Evolutionary conservation across 1,140 invertebrate genomes (phyloP).

Genomic region (Zaprionus lachaisei): DNA sequence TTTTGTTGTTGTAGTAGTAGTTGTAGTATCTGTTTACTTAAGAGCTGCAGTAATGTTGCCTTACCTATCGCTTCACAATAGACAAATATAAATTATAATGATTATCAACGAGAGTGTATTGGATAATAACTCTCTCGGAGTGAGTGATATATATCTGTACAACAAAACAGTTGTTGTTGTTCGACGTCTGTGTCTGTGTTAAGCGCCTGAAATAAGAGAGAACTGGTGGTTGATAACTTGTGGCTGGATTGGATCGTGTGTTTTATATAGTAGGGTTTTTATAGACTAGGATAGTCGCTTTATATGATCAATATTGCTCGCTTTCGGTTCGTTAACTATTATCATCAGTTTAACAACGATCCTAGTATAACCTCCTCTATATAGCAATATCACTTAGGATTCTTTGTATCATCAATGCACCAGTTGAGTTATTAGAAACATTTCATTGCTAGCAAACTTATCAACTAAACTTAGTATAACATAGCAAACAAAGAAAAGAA

Average conservation of each 20-base stretch:
- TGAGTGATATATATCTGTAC: slow-evolving; percentile 59
- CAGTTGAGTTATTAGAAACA: slow-evolving; percentile 73
- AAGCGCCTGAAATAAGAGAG: slow-evolving; percentile 87
- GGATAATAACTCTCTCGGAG: slow-evolving; percentile 37
- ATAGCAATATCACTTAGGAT: slow-evolving; percentile 45
- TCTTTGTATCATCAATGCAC: slow-evolving; percentile 77
- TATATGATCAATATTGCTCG: slow-evolving; percentile 2
- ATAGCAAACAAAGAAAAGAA: slow-evolving; percentile 8
- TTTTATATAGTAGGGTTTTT: slow-evolving; percentile 52
- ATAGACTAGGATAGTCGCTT: slow-evolving; percentile 37
- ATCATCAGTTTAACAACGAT: slow-evolving; percentile 36
- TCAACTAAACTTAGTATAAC: slow-evolving; percentile 37
- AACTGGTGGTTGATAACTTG: slow-evolving; percentile 89
- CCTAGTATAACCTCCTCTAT: slow-evolving; percentile 51
- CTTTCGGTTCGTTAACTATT: neutral
- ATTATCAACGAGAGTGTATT: slow-evolving; percentile 52
- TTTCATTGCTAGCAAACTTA: slow-evolving; percentile 53
- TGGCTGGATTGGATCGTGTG: slow-evolving; percentile 65
- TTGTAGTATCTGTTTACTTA: slow-evolving; percentile 77
- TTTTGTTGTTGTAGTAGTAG: slow-evolving; percentile 25
- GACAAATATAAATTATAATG: slow-evolving; percentile 67
- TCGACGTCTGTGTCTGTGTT: slow-evolving; percentile 71
- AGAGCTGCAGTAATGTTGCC: slow-evolving; percentile 77
- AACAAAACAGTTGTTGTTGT: slow-evolving; percentile 52
- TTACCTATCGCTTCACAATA: slow-evolving; percentile 83